Conservation (phyloP, 2,888 invertebrate genomes). For the Tipula lateralis region DNA sequence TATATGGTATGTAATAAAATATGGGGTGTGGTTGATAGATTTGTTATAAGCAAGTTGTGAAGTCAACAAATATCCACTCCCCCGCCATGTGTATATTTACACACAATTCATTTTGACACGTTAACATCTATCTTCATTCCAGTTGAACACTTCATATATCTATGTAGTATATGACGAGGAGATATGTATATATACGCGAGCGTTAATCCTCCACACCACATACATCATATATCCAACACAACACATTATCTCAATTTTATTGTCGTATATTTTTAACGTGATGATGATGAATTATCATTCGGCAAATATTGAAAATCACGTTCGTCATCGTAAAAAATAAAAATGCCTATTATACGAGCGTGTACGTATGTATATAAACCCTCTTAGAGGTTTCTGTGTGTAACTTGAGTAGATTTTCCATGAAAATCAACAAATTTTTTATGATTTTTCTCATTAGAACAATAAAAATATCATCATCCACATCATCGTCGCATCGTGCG, state of each 20-base stretch:
- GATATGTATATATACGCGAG: neutral
- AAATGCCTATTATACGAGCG: neutral
- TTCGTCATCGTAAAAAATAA: slow-evolving; percentile 12
- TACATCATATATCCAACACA: neutral
- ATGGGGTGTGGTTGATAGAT: slow-evolving; percentile 1
- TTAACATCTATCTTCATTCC: slow-evolving; percentile 19
- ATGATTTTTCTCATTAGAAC: slow-evolving; percentile 24
- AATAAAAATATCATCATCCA: neutral
- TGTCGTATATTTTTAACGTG: slow-evolving; percentile 24
- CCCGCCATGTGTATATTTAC: neutral
- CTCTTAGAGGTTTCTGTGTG: slow-evolving; percentile 24
- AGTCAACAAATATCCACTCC: neutral
- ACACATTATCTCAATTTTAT: slow-evolving; percentile 19
- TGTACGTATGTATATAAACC: neutral
- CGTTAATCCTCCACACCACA: neutral
- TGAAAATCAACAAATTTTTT: slow-evolving; percentile 11
- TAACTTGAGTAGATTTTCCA: slow-evolving; percentile 1
- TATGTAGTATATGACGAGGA: neutral
- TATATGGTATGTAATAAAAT: neutral
- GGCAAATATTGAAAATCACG: slow-evolving; percentile 24
- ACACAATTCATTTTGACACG: neutral
- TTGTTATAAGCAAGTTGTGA: neutral
- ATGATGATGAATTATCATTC: slow-evolving; percentile 19
- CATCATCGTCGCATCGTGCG: neutral
- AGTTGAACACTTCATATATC: neutral